These are phyloP conservation scores for Channallabes apus DNA, from an alignment of 2,797 vertebrate genomes.

Conservation along the genomic window DNA sequence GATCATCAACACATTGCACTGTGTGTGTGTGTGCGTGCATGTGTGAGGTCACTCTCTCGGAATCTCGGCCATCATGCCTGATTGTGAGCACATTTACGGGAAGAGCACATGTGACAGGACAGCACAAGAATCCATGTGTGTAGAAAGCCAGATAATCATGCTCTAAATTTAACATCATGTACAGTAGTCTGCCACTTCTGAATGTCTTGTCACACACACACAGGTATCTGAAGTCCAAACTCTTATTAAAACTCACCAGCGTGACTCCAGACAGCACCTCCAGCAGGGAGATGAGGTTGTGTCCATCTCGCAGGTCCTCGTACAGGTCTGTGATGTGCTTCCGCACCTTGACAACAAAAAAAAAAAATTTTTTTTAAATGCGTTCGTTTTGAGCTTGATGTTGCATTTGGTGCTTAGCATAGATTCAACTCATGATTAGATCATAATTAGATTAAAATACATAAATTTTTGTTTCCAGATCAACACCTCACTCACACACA, in stretches of 20 bases:
- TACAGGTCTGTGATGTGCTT: constrained; percentile 91
- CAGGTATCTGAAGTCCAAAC: too few species aligned
- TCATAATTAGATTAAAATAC: background rate
- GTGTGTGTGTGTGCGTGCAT: background rate
- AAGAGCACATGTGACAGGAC: background rate
- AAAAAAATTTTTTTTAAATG: background rate
- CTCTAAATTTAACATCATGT: background rate
- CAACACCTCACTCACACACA: background rate
- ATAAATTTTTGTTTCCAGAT: background rate
- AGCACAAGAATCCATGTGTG: background rate
- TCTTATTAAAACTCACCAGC: constrained; percentile 74
- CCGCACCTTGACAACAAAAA: constrained; percentile 77
- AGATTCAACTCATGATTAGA: background rate
- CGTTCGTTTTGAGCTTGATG: background rate
- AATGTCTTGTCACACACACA: too few species aligned
- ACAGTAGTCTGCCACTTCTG: too few species aligned
- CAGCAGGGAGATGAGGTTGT: constrained; percentile 86
- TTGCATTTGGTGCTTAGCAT: background rate
- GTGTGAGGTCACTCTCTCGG: background rate
- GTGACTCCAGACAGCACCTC: constrained; percentile 89
- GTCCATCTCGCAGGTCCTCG: constrained; percentile 85
- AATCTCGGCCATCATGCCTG: background rate
- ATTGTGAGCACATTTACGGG: background rate
- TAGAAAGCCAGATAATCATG: background rate
- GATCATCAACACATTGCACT: background rate